Evolutionary conservation across 2,797 vertebrate genomes (phyloP), one percentile per base, ranked within the genome.

Genomic region (Crenichthys baileyi): DNA sequence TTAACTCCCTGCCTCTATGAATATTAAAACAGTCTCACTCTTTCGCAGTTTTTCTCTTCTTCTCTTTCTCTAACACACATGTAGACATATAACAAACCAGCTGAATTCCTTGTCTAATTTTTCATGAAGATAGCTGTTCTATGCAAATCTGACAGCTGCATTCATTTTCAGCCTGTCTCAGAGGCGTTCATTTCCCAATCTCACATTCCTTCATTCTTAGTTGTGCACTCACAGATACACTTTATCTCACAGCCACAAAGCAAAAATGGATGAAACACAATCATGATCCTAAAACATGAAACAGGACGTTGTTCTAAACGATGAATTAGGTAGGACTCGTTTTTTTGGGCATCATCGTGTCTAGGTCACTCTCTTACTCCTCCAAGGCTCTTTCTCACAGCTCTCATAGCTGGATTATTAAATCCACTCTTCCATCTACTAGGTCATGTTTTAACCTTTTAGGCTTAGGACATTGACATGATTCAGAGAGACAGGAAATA

Each of bases 81-180:
- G 65, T 80, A 83, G 80, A 89, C 79, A 79, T 76, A 83, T 39
- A 79, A 74, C 86, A 85, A 81, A 82, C 75, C 41, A 81, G 78
- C 83, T 70, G 78, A 87, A 81, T 79, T 76, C 82, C 73, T 85
- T 81, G 84, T 89, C 85, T 89, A 92, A 91, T 91, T 90, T 88
- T 88, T 90, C 90, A 89, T 87, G 82, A 91, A 93, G 81, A 93
- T 93, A 79, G 86, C 81, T 83, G 89, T 88, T 92, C 88, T 91
- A 90, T 93, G 90, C 81, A 88, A 94, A 93, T 93, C 87, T 90
- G 90, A 92, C 90, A 91, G 83, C 89, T 89, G 88, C 87, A 90
- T 93, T 88, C 78, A 92, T 90, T 92, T 90, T 79, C 82, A 75
- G 63, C 31, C 81, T 85, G 90, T 89, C 83, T 87, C 77, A 65